Conservation (phyloP, 1,140 invertebrate genomes). For the Drosophila dunni region DNA sequence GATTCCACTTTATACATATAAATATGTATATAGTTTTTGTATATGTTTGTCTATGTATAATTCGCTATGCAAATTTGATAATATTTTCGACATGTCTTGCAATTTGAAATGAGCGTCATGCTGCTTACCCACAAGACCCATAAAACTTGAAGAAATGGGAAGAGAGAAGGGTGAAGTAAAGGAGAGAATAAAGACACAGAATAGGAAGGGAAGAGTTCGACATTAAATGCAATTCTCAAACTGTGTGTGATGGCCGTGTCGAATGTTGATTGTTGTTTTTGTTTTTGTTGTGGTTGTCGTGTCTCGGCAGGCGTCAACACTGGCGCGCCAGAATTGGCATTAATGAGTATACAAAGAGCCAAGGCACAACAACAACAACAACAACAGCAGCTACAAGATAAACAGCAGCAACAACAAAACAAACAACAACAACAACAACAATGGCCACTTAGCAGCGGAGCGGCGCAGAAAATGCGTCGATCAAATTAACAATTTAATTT, state of each 20-base stretch:
- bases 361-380: slow-evolving; percentile 8
- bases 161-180: not conserved
- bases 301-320: slow-evolving; percentile 72
- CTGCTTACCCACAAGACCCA: slow-evolving; percentile 15
- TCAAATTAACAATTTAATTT: slow-evolving; percentile 84
- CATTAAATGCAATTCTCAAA: slow-evolving; percentile 29
- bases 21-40: not conserved
- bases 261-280: slow-evolving; percentile 28
- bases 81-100: slow-evolving; percentile 15
- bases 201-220: not conserved
- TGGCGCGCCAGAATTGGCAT: slow-evolving; percentile 78
- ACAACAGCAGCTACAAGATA: not conserved
- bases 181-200: not conserved
- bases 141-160: slow-evolving; percentile 2
- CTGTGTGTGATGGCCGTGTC: slow-evolving; percentile 65
- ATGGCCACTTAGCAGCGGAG: slow-evolving; percentile 70
- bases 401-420: slow-evolving; percentile 38
- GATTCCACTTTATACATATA: not conserved
- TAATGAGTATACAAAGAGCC: slow-evolving; percentile 78
- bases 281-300: slow-evolving; percentile 15
- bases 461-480: slow-evolving; percentile 74
- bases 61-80: slow-evolving; percentile 11
- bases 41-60: not conserved
- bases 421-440: slow-evolving; percentile 54
- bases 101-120: not conserved